Base-by-base conservation (phyloP, 2,888 invertebrate genomes). In the Ophion ellenae region DNA sequence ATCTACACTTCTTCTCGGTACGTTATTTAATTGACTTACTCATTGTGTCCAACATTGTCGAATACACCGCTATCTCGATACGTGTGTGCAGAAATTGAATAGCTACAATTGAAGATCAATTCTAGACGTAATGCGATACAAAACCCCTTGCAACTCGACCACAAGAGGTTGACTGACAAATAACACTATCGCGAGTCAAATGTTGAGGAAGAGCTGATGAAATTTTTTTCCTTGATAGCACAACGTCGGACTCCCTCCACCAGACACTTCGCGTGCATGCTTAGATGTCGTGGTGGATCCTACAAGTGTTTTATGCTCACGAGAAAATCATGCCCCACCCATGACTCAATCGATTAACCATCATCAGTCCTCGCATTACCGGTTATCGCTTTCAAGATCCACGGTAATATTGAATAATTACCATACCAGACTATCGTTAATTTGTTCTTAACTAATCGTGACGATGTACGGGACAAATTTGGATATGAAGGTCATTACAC, bases 131-230 rank as follows among this genome's bases (percentile, higher is more conserved):
- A 53, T 20, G 28, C 36, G 40, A 28, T 45, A 32, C 59, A 40
- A 59, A 24, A 17, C 69, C 59, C 47, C 70, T 71, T 32, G 5
- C 24, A 61, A 78, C n/a, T 59, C 69, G 67, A n/a, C 70, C 63
- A 61, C 70, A 47, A 47, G 32, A 79, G 11, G 57, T 53, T 45
- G 57, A 78, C 59, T 45, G 67, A 45, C 36, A 61, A 69, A 40
- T 59, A 24, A n/a, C 24, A 69, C 78, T 64, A 80, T 28, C 24
- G 64, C 53, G 47, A 64, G 70, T 63, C 24, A 76, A 76, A 78
- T 47, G 17, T 9, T 70, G 59, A 78, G 59, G 71, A 71, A 59
- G 59, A 53, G 14, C 40, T 32, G 28, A 66, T 45, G 59, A 57
- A 64, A 57, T 76, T 76, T 40, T 74, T 61, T 69, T 78, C 36